Evolutionary conservation across 2,888 invertebrate genomes (phyloP), one percentile per base, ranked within the genome.

Genomic region (Gasteruption jaculator): DNA sequence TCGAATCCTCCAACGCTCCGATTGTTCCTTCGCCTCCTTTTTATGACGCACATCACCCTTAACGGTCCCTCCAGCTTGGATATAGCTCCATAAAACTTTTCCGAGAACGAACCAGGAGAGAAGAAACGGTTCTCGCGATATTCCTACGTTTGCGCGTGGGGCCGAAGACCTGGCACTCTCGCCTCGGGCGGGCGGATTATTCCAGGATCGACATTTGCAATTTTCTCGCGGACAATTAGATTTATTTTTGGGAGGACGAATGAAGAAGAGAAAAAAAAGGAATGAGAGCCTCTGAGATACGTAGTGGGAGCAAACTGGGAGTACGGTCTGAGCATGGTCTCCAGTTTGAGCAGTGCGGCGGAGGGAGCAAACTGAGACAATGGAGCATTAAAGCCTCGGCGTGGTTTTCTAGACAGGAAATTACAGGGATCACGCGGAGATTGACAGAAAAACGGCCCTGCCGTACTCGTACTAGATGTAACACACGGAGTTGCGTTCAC

Each of bases 371-470:
- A 47, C 57, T 61, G 67, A 68, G 66, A 68, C 68, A 68, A 68
- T 68, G 65, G 68, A 66, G 64, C 67, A 69, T 67, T 69, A 68
- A 65, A 66, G 63, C 60, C 57, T 57, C 59, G 62, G 61, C 65
- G 63, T 57, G 62, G 61, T 67, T 66, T 63, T 67, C 65, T 64
- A 61, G 68, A 68, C 68, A 68, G 68, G 66, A 69, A 69, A 69
- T 69, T 69, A 68, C 67, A 68, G 68, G 68, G 66, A 68, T 68
- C 68, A 63, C 65, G 60, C 59, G 59, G 58, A 67, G 66, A 69
- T 68, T 68, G 68, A 69, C 68, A 69, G 68, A 68, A 69, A 69
- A 68, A 67, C 63, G 61, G 58, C 59, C 56, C 56, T 41, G 54
- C 54, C 50, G 48, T 53, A 54, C 54, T 54, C 53, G 57, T 54